Evolutionary conservation across 37 sponge, comb jelly and placozoan genomes (phyloP).

Genomic region (Cliona cf. orientalis): DNA sequence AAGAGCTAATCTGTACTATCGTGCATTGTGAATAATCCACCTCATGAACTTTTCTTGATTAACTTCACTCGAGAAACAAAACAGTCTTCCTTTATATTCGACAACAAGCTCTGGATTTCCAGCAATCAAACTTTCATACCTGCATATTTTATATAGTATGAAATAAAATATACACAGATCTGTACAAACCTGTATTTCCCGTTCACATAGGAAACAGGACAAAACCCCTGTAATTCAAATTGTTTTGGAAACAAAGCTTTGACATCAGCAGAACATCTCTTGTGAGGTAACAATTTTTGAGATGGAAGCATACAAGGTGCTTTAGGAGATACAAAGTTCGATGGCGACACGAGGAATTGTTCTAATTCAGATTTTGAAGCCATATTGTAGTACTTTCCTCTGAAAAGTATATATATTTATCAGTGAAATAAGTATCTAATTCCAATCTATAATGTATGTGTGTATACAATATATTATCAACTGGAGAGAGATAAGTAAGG

Average conservation of each 20-base stretch:
- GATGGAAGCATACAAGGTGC: conserved; percentile 69
- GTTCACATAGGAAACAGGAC: conserved; percentile 92
- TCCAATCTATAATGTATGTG: too few relatives aligned
- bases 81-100: conserved; percentile 82
- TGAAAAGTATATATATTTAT: conserved; percentile 5
- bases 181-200: conserved; percentile 76
- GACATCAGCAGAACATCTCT: conserved; percentile 70
- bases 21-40: conserved; percentile 22
- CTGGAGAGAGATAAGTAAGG: too few relatives aligned
- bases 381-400: conserved; percentile 80
- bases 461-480: too few relatives aligned
- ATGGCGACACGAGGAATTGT: conserved; percentile 72
- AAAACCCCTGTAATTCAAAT: conserved; percentile 86
- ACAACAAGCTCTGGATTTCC: conserved; percentile 74
- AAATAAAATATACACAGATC: background rate
- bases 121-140: conserved; percentile 87
- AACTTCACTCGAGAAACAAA: conserved; percentile 71
- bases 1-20: too few relatives aligned
- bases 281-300: conserved; percentile 50
- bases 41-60: conserved; percentile 85
- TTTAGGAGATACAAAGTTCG: conserved; percentile 64
- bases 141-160: conserved; percentile 14
- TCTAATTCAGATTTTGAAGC: conserved; percentile 58
- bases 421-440: too few relatives aligned
- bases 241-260: conserved; percentile 89